phyloP scores from a whole-genome alignment of 2,113 vertebrate species.

The Mormyrus lacerda region DNA sequence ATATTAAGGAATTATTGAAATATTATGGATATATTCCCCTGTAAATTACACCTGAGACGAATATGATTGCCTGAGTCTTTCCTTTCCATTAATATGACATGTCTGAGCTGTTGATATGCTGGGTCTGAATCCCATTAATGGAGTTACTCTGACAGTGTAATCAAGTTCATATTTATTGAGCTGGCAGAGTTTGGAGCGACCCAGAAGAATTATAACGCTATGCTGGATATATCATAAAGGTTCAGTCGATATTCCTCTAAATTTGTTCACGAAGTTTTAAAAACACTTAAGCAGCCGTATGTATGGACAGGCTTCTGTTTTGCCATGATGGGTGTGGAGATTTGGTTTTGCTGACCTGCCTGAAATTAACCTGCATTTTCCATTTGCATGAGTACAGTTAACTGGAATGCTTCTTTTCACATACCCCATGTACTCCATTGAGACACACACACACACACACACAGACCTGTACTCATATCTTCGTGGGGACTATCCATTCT shows the following conservation, averaged over 20 bases:
- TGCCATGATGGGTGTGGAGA: background rate
- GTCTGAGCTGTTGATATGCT: constrained; percentile 58
- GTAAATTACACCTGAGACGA: constrained; percentile 55
- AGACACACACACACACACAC: background rate
- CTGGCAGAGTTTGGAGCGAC: constrained; percentile 52
- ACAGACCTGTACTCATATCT: background rate
- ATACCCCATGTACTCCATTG: background rate
- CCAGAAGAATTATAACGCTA: constrained; percentile 62
- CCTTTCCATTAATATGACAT: constrained; percentile 63
- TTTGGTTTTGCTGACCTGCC: background rate
- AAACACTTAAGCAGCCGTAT: constrained; percentile 34
- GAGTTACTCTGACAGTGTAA: constrained; percentile 60
- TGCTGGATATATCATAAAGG: constrained; percentile 50
- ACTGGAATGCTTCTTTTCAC: background rate
- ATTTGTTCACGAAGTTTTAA: constrained; percentile 43
- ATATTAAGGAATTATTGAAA: constrained; percentile 55
- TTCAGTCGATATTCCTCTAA: constrained; percentile 49
- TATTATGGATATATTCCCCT: constrained; percentile 37
- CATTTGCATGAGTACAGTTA: background rate
- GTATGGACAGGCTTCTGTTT: background rate
- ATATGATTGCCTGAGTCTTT: constrained; percentile 49
- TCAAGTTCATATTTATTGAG: constrained; percentile 58
- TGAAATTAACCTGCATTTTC: background rate
- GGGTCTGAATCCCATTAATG: constrained; percentile 64
- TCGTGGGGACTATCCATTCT: background rate